Evolutionary conservation across 2,113 vertebrate genomes (phyloP).

Genomic region (Philantomba maxwellii): DNA sequence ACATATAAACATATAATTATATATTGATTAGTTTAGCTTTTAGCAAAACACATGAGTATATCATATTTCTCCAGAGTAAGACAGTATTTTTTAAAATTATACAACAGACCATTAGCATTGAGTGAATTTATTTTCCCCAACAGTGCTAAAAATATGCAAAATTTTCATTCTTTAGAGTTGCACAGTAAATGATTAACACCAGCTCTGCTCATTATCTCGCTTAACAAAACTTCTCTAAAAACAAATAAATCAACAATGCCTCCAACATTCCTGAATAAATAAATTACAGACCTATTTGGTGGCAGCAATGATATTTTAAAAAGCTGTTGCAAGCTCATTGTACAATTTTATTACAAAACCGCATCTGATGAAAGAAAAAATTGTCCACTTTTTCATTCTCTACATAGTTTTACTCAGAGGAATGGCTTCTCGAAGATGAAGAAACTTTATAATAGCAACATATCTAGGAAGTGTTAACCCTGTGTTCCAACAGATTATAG

Average conservation of each 20-base stretch:
- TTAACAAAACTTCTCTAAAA: slow-evolving; percentile 96
- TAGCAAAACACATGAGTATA: slow-evolving; percentile 75
- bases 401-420: slow-evolving; percentile 47
- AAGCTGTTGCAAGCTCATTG: slow-evolving; percentile 91
- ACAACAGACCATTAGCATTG: slow-evolving; percentile 80
- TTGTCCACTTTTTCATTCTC: slow-evolving; percentile 77
- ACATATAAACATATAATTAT: slow-evolving; percentile 76
- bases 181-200: slow-evolving; percentile 93
- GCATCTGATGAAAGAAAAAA: slow-evolving; percentile 88
- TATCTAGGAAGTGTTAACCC: slow-evolving; percentile 61
- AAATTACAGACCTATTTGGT: slow-evolving; percentile 92
- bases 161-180: slow-evolving; percentile 85
- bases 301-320: slow-evolving; percentile 99
- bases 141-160: slow-evolving; percentile 92
- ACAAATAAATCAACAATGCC: slow-evolving; percentile 95
- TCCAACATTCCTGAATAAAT: slow-evolving; percentile 92
- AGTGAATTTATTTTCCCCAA: slow-evolving; percentile 84
- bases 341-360: slow-evolving; percentile 89
- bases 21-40: slow-evolving; percentile 81
- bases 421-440: slow-evolving; percentile 53
- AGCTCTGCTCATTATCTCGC: slow-evolving; percentile 95
- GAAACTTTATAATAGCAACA: slow-evolving; percentile 55
- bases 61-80: slow-evolving; percentile 73
- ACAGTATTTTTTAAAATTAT: slow-evolving; percentile 76
- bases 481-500: slow-evolving; percentile 45